Evolutionary conservation across 2,113 vertebrate genomes (phyloP), one percentile per base, ranked within the genome.

Genomic region (Colossoma macropomum): DNA sequence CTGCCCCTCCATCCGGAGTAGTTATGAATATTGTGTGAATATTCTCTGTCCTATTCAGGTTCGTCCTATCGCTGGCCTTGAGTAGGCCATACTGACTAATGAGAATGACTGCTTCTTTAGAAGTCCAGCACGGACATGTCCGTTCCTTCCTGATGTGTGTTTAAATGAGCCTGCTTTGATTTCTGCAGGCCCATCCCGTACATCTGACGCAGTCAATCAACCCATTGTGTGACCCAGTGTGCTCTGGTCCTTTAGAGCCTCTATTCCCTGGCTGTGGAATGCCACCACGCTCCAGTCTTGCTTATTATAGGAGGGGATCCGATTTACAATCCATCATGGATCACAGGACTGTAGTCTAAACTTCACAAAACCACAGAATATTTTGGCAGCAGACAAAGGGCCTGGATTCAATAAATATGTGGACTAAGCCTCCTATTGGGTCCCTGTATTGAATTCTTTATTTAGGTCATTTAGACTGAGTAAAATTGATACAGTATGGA

Each of bases 401-500:
- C 89, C 92, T 93, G 94, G 92, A 93, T 93, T 94, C 90, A 94
- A 94, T 94, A 93, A 92, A 94, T 92, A 92, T 91, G 91, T 92
- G 92, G 91, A 92, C 91, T 93, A 92, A 94, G 91, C 92, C 89
- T 86, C 88, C 90, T 89, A 90, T 93, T 90, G 88, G 93, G 89
- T 88, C 90, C 88, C 87, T 52, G 80, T 90, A 92, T 90, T 92
- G 90, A 92, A 90, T 92, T 91, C 89, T 91, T 92, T 93, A 92
- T 94, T 93, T 92, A 92, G 93, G 92, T 93, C 90, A 93, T 93
- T 93, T 92, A 91, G 84, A 89, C 89, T 90, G 91, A 89, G 88
- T 88, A 92, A 91, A 91, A 93, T 91, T 92, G 90, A 92, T 93
- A 91, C 89, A 91, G 92, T 91, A 89, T 92, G 91, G 88, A 90